These are phyloP conservation scores for Labia minor DNA, from an alignment of 2,888 invertebrate species.

Conservation along the genomic window DNA sequence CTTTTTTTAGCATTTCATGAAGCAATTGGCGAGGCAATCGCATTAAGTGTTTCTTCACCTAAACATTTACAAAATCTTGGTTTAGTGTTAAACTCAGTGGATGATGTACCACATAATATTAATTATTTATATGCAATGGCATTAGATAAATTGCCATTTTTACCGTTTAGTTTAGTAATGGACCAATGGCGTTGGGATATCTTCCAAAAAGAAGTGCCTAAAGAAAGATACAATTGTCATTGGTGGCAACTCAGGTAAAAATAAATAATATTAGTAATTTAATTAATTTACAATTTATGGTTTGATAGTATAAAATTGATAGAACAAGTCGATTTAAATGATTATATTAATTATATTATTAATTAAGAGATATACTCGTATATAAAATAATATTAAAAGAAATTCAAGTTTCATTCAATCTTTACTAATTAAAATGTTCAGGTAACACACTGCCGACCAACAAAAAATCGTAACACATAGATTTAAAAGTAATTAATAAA, in stretches of 20 bases:
- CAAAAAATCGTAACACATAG: too few relatives aligned
- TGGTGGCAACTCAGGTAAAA: conserved; percentile 72
- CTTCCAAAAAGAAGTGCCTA: conserved; percentile 60
- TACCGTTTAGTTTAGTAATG: conserved; percentile 73
- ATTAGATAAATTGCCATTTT: conserved; percentile 71
- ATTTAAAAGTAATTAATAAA: too few relatives aligned
- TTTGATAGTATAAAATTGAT: not conserved
- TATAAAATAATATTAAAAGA: too few relatives aligned
- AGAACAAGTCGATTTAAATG: too few relatives aligned
- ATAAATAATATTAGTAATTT: not conserved
- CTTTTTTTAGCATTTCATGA: conserved; percentile 70
- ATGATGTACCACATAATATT: conserved; percentile 70
- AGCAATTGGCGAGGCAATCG: conserved; percentile 81
- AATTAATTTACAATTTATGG: not conserved
- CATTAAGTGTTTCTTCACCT: conserved; percentile 73
- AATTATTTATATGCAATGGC: conserved; percentile 77
- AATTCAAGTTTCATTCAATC: too few relatives aligned
- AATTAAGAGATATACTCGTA: too few relatives aligned
- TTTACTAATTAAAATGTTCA: too few relatives aligned
- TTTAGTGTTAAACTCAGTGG: conserved; percentile 65
- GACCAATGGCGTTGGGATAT: conserved; percentile 82
- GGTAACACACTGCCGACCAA: too few relatives aligned
- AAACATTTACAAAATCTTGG: conserved; percentile 75
- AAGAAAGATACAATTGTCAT: conserved; percentile 73
- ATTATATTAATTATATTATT: too few relatives aligned